phyloP scores from a whole-genome alignment of 2,113 vertebrate genomes.

The Oryzias celebensis region DNA sequence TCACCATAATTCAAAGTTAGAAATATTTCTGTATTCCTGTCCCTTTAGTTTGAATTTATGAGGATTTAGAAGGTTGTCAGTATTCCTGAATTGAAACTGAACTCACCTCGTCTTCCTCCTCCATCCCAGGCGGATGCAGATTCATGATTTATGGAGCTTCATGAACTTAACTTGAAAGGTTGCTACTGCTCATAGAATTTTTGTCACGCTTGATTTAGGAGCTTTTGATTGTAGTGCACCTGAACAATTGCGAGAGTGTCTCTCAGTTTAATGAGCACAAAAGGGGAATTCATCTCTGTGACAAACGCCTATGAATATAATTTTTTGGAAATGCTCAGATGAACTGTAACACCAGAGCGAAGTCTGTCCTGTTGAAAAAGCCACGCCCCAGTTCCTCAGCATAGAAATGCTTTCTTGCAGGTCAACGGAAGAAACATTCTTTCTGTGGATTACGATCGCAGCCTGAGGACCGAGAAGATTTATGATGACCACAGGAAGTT shows the following conservation, averaged over 20 bases:
- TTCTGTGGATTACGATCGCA: slow-evolving; percentile 97
- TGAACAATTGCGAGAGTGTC: slow-evolving; percentile 79
- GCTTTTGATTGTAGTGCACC: slow-evolving; percentile 76
- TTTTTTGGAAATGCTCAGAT: slow-evolving; percentile 68
- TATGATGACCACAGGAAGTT: slow-evolving; percentile 99
- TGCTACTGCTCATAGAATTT: slow-evolving; percentile 51
- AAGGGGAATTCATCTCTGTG: slow-evolving; percentile 78
- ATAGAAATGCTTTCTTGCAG: slow-evolving; percentile 70
- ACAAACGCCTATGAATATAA: slow-evolving; percentile 64
- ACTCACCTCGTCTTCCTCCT: slow-evolving; percentile 26
- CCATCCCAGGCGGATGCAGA: slow-evolving; percentile 21
- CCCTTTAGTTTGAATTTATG: slow-evolving; percentile 8
- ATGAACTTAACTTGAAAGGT: slow-evolving; percentile 54
- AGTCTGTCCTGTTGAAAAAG: not conserved
- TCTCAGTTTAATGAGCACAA: slow-evolving; percentile 80
- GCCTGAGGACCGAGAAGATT: slow-evolving; percentile 95
- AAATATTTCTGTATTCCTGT: slow-evolving; percentile 9
- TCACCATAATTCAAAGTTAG: slow-evolving; percentile 16
- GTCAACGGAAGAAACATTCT: slow-evolving; percentile 98
- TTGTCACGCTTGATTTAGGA: slow-evolving; percentile 68
- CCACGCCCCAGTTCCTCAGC: not conserved
- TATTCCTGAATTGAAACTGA: slow-evolving; percentile 34
- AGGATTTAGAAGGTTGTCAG: slow-evolving; percentile 33
- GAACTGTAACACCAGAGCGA: slow-evolving; percentile 28
- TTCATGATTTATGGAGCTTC: slow-evolving; percentile 51